A percentile compares a stretch with the other conserved stretches of the same genome.
phyloP scores from a whole-genome alignment of 2,888 invertebrate species.

The Polyploca ridens region DNA sequence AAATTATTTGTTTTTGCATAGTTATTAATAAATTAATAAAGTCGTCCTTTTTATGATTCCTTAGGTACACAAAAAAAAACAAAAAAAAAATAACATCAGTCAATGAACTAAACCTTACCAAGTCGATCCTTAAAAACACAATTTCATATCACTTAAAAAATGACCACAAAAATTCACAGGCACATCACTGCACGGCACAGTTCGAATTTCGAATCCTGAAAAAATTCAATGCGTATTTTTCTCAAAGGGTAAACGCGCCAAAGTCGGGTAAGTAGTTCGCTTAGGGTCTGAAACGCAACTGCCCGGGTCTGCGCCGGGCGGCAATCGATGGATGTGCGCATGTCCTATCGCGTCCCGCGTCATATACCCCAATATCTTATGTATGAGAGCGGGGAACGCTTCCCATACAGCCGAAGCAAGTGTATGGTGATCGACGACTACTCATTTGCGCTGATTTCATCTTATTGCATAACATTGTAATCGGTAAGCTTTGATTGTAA shows the following conservation, averaged over 20 bases:
- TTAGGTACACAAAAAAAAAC: neutral
- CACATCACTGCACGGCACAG: slow-evolving; percentile 49
- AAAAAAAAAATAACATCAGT: neutral
- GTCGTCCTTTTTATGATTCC: neutral
- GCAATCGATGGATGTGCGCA: slow-evolving; percentile 79
- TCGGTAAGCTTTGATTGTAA: neutral
- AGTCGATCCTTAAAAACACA: slow-evolving; percentile 31
- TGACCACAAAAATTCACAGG: slow-evolving; percentile 43
- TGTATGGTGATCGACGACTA: slow-evolving; percentile 28
- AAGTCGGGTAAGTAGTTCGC: slow-evolving; percentile 46
- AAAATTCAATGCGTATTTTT: slow-evolving; percentile 71
- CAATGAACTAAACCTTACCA: slow-evolving; percentile 35
- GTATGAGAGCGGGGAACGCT: slow-evolving; percentile 67
- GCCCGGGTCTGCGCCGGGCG: slow-evolving; percentile 64
- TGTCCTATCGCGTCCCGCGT: slow-evolving; percentile 62
- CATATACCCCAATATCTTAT: slow-evolving; percentile 78
- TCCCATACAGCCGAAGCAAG: slow-evolving; percentile 35
- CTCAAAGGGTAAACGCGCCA: slow-evolving; percentile 47
- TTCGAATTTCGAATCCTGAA: slow-evolving; percentile 26
- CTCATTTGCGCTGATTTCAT: neutral
- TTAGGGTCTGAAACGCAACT: slow-evolving; percentile 62
- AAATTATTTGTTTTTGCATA: neutral
- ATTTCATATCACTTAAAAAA: slow-evolving; percentile 30
- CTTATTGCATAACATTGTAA: neutral
- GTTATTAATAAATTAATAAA: neutral